A percentile compares a stretch with the other conserved stretches of the same genome.
Evolutionary conservation across 2,113 vertebrate species (phyloP).

Genomic region (Rhodinocichla rosea): DNA sequence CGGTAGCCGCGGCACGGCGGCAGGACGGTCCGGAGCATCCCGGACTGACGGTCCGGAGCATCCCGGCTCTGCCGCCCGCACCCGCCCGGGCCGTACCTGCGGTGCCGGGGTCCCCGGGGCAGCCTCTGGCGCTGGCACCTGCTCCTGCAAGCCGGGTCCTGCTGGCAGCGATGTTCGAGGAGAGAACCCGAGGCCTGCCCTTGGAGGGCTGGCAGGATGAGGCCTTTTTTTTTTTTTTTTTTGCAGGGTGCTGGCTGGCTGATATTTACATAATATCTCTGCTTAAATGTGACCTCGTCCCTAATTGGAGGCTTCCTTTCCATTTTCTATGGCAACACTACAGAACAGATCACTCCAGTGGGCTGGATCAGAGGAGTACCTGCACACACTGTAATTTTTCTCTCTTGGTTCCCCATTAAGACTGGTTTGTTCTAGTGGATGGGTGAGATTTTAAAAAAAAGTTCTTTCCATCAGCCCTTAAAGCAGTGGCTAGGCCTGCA

Average conservation of each 20-base stretch:
- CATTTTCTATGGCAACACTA: conserved; percentile 39
- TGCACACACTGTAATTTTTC: neutral
- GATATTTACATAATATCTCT: conserved; percentile 50
- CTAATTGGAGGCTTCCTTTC: conserved; percentile 27
- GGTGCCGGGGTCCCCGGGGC: neutral
- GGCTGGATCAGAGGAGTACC: neutral
- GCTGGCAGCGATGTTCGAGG: neutral
- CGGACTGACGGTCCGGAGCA: neutral
- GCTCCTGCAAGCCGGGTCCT: neutral
- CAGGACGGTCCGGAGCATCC: neutral
- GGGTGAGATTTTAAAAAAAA: neutral
- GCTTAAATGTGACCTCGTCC: conserved; percentile 37
- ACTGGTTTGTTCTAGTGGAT: neutral
- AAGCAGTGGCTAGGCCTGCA: neutral
- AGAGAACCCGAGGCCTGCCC: neutral
- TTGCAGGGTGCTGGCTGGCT: neutral
- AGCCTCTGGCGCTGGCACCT: neutral
- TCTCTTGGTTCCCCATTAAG: neutral
- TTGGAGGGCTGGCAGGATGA: neutral
- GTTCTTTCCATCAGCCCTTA: neutral
- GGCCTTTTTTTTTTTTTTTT: neutral
- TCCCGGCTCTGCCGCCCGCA: neutral
- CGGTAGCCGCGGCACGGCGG: neutral
- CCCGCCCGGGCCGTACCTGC: neutral
- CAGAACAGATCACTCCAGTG: neutral